Conservation (phyloP, 2,113 vertebrate genomes). For the Penelope pileata region DNA sequence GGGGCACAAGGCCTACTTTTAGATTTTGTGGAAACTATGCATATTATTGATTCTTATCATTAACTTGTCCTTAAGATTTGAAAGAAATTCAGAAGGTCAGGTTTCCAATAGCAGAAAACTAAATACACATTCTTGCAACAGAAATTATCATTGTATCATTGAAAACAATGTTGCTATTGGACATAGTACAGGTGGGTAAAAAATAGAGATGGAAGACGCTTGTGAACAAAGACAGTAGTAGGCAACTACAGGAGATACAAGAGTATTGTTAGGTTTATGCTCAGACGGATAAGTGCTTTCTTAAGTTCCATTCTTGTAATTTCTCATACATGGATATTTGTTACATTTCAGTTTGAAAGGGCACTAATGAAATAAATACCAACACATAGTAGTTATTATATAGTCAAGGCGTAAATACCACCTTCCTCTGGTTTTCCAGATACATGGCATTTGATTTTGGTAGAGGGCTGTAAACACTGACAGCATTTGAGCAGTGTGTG, state of each 20-base stretch:
- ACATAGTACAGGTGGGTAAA: neutral
- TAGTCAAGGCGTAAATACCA: neutral
- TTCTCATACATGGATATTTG: neutral
- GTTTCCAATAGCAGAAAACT: neutral
- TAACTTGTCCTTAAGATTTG: neutral
- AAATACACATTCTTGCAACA: neutral
- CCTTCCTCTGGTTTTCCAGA: neutral
- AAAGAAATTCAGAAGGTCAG: neutral
- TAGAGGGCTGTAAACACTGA: neutral
- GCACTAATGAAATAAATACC: neutral
- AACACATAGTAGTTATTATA: neutral
- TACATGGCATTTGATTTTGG: neutral
- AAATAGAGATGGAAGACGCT: neutral
- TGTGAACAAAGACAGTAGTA: neutral
- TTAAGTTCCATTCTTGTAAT: neutral
- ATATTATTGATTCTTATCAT: neutral
- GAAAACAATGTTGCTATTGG: neutral
- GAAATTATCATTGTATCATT: neutral
- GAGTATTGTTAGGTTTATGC: neutral
- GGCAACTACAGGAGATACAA: neutral
- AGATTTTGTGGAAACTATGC: neutral
- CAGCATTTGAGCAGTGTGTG: neutral
- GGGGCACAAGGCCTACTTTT: neutral
- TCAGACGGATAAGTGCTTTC: neutral
- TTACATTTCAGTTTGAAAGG: neutral